Evolutionary conservation across 1,140 invertebrate genomes (phyloP).

Genomic region (Idris sp.): DNA sequence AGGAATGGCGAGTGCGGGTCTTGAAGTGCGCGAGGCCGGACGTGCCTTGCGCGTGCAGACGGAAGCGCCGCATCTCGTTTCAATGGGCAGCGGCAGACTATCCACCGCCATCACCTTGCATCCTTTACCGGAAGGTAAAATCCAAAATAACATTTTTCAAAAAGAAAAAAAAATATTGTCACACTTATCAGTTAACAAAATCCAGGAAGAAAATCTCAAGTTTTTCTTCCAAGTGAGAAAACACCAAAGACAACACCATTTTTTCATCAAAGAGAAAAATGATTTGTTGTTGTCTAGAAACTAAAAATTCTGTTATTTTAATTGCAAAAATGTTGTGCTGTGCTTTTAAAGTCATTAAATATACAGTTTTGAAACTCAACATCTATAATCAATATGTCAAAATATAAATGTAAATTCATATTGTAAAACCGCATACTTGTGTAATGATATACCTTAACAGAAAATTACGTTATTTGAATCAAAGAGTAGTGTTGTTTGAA

Average conservation of each 20-base stretch:
- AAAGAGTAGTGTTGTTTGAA: background rate
- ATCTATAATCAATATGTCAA: background rate
- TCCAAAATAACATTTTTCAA: slow-evolving; percentile 11
- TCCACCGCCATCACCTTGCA: slow-evolving; percentile 94
- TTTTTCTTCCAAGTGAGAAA: no score
- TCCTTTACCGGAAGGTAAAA: slow-evolving; percentile 87
- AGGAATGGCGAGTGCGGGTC: slow-evolving; percentile 73
- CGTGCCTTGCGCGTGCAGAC: slow-evolving; percentile 87
- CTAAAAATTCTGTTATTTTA: no score
- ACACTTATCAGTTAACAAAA: no score
- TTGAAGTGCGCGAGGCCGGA: slow-evolving; percentile 78
- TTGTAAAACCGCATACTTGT: no score
- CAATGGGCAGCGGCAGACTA: slow-evolving; percentile 89
- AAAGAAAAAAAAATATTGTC: no score
- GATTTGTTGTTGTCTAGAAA: no score
- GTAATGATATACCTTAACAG: slow-evolving; percentile 2
- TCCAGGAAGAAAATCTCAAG: no score
- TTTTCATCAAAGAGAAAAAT: no score
- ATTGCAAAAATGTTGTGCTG: background rate
- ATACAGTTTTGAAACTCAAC: background rate
- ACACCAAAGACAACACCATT: no score
- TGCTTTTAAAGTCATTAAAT: background rate
- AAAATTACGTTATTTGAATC: background rate
- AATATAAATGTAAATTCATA: slow-evolving; percentile 1
- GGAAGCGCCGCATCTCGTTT: slow-evolving; percentile 92